Evolutionary conservation across 2,113 vertebrate genomes (phyloP).

Genomic region (Stictonetta naevosa): DNA sequence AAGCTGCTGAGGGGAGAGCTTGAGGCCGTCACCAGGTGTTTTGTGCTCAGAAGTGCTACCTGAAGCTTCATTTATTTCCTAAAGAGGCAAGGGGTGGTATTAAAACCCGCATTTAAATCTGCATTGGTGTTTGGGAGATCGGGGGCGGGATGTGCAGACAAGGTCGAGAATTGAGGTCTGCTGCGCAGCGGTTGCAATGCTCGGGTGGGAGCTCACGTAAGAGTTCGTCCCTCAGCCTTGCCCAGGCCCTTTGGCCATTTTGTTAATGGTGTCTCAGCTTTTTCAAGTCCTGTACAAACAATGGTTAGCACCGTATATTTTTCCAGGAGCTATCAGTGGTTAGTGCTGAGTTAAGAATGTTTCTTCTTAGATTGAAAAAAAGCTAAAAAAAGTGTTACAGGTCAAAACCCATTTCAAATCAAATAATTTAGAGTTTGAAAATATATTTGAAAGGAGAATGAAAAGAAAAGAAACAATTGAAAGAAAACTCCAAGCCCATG

Average conservation of each 20-base stretch:
- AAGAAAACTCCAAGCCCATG: background rate
- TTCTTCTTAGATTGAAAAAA: background rate
- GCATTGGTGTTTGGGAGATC: background rate
- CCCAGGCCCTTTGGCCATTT: background rate
- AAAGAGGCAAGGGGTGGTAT: background rate
- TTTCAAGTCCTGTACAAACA: background rate
- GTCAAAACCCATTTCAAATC: slow-evolving; percentile 15
- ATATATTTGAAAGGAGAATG: slow-evolving; percentile 23
- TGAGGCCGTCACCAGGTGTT: background rate
- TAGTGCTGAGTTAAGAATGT: background rate
- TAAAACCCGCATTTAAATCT: background rate
- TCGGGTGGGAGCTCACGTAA: background rate
- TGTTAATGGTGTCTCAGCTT: background rate
- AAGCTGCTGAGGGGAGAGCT: background rate
- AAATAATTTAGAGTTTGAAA: slow-evolving; percentile 19
- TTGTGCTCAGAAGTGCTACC: background rate
- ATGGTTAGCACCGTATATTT: background rate
- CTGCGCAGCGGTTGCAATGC: background rate
- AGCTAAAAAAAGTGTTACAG: background rate
- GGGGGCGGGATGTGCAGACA: background rate
- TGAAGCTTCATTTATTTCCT: background rate
- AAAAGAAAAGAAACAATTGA: slow-evolving; percentile 32
- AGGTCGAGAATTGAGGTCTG: background rate
- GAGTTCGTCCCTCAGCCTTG: background rate
- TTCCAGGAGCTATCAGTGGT: background rate